These are phyloP conservation scores for Ochotona curzoniae DNA, from an alignment of 2,113 vertebrate species.

Conservation along the genomic window DNA sequence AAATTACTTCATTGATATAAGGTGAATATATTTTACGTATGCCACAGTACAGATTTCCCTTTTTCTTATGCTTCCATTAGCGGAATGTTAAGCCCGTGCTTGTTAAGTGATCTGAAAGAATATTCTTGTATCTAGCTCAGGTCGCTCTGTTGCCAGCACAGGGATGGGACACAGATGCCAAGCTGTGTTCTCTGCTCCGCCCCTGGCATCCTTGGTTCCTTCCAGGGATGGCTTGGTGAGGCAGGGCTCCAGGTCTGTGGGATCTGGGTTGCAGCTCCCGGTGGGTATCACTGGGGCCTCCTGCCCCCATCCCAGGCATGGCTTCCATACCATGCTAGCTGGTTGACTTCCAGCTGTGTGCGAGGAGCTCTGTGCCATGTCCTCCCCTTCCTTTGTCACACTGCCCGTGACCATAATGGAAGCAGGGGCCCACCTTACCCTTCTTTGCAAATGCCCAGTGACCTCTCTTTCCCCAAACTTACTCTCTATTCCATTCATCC, in stretches of 20 bases:
- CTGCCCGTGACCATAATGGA: not conserved
- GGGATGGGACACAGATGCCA: not conserved
- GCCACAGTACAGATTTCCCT: no score
- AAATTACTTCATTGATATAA: no score
- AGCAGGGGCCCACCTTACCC: not conserved
- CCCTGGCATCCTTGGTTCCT: not conserved
- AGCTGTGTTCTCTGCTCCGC: not conserved
- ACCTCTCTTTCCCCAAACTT: not conserved
- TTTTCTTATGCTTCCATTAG: no score
- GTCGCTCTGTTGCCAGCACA: not conserved
- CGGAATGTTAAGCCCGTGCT: no score
- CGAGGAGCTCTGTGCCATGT: not conserved
- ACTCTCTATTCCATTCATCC: not conserved
- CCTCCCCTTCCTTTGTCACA: not conserved
- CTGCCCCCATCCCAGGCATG: not conserved
- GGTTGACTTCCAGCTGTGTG: not conserved
- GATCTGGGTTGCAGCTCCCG: no score
- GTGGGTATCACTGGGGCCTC: not conserved
- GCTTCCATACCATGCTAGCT: fast-evolving
- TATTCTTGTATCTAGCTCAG: no score
- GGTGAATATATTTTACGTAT: no score
- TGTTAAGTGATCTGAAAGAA: no score
- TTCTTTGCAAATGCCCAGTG: not conserved
- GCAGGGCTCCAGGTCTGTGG: not conserved
- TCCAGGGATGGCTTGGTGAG: not conserved